Percentiles rank a stretch among this genome's conserved stretches.
These are phyloP conservation scores for Neodiprion virginianus DNA, from an alignment of 1,140 invertebrate genomes.

Conservation along the genomic window DNA sequence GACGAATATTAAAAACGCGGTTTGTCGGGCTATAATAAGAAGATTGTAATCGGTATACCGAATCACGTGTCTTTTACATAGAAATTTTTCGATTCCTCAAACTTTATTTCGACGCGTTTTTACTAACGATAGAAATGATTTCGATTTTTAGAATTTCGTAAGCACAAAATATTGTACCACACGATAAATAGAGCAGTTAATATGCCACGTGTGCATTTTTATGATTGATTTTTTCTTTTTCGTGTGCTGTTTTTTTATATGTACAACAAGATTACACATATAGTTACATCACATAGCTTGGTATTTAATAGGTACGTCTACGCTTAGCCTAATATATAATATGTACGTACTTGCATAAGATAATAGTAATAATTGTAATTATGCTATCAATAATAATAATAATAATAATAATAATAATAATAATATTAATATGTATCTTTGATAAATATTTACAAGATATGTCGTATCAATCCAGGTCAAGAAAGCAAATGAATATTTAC, in stretches of 20 bases:
- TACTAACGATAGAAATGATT: too few species aligned
- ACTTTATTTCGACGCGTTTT: too few species aligned
- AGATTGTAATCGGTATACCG: too few species aligned
- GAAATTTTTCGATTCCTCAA: too few species aligned
- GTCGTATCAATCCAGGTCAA: neutral
- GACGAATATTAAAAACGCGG: too few species aligned
- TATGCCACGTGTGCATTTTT: neutral
- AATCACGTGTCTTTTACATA: too few species aligned
- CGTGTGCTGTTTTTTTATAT: constrained; percentile 47
- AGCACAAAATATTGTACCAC: too few species aligned
- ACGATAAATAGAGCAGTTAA: too few species aligned
- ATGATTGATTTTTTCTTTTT: neutral
- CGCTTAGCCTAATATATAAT: constrained; percentile 8
- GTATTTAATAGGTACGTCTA: constrained; percentile 38
- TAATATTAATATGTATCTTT: constrained; percentile 23
- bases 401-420: neutral
- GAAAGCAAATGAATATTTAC: constrained; percentile 27
- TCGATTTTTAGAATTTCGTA: too few species aligned
- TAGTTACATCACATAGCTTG: constrained; percentile 61
- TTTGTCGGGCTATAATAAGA: too few species aligned
- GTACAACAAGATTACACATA: constrained; percentile 56
- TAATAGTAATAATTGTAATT: constrained; percentile 42
- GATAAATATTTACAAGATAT: constrained; percentile 41
- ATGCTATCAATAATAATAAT: neutral
- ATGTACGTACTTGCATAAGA: constrained; percentile 40